Conservation (phyloP, 1,140 invertebrate species). For the Trichonephila clavipes region DNA sequence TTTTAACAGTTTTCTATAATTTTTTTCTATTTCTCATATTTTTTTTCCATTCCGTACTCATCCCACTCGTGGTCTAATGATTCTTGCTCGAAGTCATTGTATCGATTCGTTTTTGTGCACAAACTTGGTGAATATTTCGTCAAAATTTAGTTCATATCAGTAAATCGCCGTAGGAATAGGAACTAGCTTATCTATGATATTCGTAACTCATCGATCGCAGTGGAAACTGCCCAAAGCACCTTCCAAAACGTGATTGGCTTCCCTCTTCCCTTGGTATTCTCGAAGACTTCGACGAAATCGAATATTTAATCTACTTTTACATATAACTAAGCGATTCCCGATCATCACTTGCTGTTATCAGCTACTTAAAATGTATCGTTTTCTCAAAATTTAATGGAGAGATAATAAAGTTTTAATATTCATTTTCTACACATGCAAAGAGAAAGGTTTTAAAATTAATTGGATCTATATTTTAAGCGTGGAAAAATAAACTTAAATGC, state of each 20-base stretch:
- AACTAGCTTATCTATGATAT: constrained; percentile 12
- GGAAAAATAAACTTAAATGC: no score
- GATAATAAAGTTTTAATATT: background rate
- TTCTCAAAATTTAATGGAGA: background rate
- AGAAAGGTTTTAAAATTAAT: no score
- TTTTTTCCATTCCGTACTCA: background rate
- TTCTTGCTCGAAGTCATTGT: background rate
- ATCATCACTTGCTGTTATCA: background rate
- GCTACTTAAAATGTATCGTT: background rate
- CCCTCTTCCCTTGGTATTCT: background rate
- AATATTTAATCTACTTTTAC: background rate
- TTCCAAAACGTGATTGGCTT: constrained; percentile 23
- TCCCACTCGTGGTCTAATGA: background rate
- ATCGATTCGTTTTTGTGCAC: constrained; percentile 19
- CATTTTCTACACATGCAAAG: no score
- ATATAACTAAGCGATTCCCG: background rate
- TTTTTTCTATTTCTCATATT: background rate
- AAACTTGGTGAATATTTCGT: background rate
- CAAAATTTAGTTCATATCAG: constrained; percentile 14
- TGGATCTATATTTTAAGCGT: no score
- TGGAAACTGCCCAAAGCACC: background rate
- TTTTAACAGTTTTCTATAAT: background rate
- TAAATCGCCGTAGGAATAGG: constrained; percentile 21
- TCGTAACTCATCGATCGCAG: constrained; percentile 18
- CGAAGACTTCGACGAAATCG: background rate